These are phyloP conservation scores for Gobio occitaniae DNA, from an alignment of 2,797 vertebrate species.

Conservation along the genomic window DNA sequence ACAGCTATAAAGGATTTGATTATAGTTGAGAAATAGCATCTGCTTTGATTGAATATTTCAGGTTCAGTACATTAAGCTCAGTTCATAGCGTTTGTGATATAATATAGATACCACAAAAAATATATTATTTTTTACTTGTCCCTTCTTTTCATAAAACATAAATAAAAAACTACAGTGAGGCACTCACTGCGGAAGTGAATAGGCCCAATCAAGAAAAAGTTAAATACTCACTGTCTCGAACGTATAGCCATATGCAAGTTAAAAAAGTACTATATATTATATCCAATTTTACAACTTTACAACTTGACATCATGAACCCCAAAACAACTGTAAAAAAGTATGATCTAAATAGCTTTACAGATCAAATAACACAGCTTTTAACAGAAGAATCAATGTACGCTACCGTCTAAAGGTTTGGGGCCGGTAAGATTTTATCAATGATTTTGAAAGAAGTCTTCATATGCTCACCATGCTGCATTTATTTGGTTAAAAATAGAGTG, in stretches of 20 bases:
- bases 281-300: neutral
- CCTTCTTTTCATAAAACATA: neutral
- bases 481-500: neutral
- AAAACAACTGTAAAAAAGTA: neutral
- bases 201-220: neutral
- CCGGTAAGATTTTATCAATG: neutral
- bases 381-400: neutral
- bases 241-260: neutral
- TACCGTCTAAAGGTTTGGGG: neutral
- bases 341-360: neutral
- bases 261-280: neutral
- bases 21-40: neutral
- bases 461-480: neutral
- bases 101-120: neutral
- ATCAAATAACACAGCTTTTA: neutral
- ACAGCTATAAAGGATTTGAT: neutral
- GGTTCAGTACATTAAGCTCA: neutral
- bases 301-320: neutral
- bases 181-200: neutral
- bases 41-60: neutral
- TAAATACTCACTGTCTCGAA: neutral
- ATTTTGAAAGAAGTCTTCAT: neutral
- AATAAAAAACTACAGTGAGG: neutral
- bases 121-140: neutral
- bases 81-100: neutral